Evolutionary conservation across 2,113 vertebrate genomes (phyloP).

Genomic region (Camelus bactrianus): DNA sequence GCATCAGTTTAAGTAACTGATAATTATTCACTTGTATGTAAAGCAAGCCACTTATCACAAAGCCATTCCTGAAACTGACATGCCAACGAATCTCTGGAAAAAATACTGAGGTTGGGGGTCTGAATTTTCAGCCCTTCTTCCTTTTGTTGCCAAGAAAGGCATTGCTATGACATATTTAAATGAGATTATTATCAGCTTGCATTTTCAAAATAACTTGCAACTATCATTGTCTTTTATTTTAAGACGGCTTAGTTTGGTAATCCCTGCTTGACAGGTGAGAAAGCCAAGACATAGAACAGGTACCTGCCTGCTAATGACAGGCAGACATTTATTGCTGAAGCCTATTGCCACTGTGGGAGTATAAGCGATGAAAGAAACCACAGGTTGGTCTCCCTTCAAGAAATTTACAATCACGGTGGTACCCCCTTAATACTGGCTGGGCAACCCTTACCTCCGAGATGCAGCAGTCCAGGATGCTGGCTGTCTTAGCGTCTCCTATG

Average conservation of each 20-base stretch:
- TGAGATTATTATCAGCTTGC: background rate
- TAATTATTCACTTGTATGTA: background rate
- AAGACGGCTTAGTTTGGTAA: constrained; percentile 13
- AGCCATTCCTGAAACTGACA: background rate
- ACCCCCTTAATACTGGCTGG: background rate
- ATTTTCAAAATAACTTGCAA: background rate
- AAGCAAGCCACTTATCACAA: background rate
- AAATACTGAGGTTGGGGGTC: background rate
- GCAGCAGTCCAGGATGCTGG: no score
- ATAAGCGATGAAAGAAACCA: background rate
- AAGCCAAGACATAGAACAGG: background rate
- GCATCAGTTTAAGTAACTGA: background rate
- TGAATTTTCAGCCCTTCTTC: background rate
- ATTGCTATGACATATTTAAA: background rate
- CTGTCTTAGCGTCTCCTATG: no score
- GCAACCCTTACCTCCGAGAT: background rate
- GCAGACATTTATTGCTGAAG: background rate
- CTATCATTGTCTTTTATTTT: background rate
- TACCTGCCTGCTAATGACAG: background rate
- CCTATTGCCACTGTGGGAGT: background rate
- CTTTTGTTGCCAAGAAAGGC: background rate
- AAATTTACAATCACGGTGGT: background rate
- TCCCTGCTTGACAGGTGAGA: background rate
- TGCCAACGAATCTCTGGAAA: background rate
- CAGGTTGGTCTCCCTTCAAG: background rate